These are phyloP conservation scores for Stenodera caucasica DNA, from an alignment of 2,888 invertebrate species.

Conservation along the genomic window DNA sequence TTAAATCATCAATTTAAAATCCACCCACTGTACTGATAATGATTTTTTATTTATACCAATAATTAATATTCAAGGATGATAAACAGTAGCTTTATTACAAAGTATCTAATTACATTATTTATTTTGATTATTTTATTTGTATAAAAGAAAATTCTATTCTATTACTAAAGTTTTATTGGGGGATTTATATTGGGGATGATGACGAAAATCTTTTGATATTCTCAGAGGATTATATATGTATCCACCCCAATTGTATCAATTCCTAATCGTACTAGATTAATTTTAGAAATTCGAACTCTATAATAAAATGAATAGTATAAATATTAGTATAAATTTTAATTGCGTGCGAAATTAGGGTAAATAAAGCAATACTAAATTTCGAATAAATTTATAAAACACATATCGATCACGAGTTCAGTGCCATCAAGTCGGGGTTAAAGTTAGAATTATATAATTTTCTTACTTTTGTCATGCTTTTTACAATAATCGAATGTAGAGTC, in stretches of 20 bases:
- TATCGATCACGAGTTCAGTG: not conserved
- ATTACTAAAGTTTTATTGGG: no score
- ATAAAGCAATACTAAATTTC: not conserved
- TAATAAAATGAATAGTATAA: slow-evolving; percentile 2
- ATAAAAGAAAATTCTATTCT: no score
- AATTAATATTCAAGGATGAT: not conserved
- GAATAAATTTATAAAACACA: not conserved
- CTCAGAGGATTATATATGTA: not conserved
- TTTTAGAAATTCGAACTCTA: no score
- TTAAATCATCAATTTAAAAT: not conserved
- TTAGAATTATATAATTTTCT: not conserved
- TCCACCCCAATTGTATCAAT: not conserved
- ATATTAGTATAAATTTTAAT: no score
- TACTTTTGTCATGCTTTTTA: not conserved
- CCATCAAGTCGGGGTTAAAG: not conserved
- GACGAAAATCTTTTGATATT: not conserved
- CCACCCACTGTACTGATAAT: not conserved
- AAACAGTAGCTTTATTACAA: not conserved
- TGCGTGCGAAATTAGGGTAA: not conserved
- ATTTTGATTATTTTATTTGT: not conserved
- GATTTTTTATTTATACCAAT: not conserved
- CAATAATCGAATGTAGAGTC: not conserved
- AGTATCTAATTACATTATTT: not conserved
- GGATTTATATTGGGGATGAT: not conserved
- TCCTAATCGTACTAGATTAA: no score